A percentile compares a stretch with the other conserved stretches of the same genome.
Evolutionary conservation across 2,113 vertebrate species (phyloP).

Genomic region (Butastur rufipennis): DNA sequence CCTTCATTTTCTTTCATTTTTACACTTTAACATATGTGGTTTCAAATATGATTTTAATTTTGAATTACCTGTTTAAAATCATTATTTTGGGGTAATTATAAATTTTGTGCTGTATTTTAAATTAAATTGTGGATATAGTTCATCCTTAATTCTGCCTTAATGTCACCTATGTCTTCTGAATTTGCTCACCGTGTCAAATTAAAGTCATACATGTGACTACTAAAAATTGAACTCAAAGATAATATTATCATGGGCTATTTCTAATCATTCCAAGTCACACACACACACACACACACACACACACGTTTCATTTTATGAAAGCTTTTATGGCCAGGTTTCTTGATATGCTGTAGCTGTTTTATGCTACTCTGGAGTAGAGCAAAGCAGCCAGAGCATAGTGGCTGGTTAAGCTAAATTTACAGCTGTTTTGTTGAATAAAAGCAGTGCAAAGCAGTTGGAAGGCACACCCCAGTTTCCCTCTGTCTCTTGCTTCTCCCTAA

Average conservation of each 20-base stretch:
- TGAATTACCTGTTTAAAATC: not conserved
- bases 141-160: not conserved
- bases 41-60: not conserved
- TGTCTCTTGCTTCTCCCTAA: not conserved
- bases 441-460: not conserved
- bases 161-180: not conserved
- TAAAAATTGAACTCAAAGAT: not conserved
- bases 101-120: not conserved
- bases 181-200: not conserved
- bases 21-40: not conserved
- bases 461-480: not conserved
- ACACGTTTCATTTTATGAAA: not conserved
- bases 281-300: not conserved
- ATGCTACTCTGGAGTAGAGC: slow-evolving; percentile 1
- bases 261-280: not conserved
- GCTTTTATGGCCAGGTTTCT: not conserved
- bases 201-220: not conserved
- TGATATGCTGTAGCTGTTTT: slow-evolving; percentile 27
- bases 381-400: not conserved
- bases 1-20: not conserved
- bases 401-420: slow-evolving; percentile 24
- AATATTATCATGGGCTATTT: not conserved
- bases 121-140: not conserved
- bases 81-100: not conserved
- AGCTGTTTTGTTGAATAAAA: slow-evolving; percentile 31